A percentile compares a stretch with the other conserved stretches of the same genome.
phyloP scores from a whole-genome alignment of 2,113 vertebrate species.

The Rhabdornis inornatus region DNA sequence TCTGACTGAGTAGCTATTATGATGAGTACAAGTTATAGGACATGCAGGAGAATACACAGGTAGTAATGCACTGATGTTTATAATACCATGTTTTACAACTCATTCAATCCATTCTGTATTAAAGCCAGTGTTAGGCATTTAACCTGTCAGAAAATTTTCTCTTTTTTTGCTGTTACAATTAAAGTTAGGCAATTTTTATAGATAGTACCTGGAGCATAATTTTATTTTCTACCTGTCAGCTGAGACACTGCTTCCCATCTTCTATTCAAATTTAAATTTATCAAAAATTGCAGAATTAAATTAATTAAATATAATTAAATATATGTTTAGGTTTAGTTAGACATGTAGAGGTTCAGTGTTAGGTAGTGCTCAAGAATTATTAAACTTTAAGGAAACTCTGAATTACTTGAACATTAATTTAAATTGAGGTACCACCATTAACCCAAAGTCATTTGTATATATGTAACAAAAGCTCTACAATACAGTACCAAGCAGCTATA shows the following conservation, averaged over 20 bases:
- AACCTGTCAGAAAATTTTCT: background rate
- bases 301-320: background rate
- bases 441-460: background rate
- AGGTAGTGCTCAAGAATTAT: background rate
- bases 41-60: background rate
- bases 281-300: background rate
- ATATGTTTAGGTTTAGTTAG: background rate
- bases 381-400: background rate
- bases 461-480: background rate
- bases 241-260: background rate
- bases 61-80: background rate
- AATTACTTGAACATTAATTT: background rate
- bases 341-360: background rate
- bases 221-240: background rate
- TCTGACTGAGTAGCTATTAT: background rate
- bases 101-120: background rate
- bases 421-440: background rate
- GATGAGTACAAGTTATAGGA: background rate
- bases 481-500: background rate
- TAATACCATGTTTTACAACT: background rate
- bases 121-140: background rate
- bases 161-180: background rate
- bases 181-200: background rate
- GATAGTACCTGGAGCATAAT: fast-evolving
- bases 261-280: background rate